Percentiles rank a stretch among this genome's conserved stretches.
These are phyloP conservation scores for Aphis craccivora DNA, from an alignment of 1,140 invertebrate species.

Conservation along the genomic window DNA sequence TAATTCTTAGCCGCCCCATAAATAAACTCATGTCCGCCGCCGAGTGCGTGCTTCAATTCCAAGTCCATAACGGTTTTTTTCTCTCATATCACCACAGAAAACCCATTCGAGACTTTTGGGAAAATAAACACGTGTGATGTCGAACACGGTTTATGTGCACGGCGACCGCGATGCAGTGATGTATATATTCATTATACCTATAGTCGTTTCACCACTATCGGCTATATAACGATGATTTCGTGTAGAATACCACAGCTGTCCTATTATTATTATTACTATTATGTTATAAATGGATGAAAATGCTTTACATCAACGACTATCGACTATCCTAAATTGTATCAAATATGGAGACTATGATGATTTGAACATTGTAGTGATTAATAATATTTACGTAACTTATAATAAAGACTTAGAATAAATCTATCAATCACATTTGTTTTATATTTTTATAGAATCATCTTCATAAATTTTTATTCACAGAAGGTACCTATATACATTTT, in stretches of 20 bases:
- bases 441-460: too few species aligned
- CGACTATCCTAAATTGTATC: not conserved
- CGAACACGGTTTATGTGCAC: slow-evolving; percentile 38
- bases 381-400: too few species aligned
- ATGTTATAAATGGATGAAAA: not conserved
- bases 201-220: not conserved
- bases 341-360: too few species aligned
- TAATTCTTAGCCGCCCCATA: slow-evolving; percentile 57
- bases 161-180: not conserved
- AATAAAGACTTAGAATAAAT: too few species aligned
- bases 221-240: not conserved
- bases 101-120: slow-evolving; percentile 33
- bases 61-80: slow-evolving; percentile 28
- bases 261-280: not conserved
- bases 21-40: slow-evolving; percentile 29
- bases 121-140: slow-evolving; percentile 48
- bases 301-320: not conserved
- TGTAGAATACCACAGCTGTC: not conserved
- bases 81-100: not conserved
- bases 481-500: too few species aligned
- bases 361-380: too few species aligned
- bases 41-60: slow-evolving; percentile 52
- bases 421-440: too few species aligned
- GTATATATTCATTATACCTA: slow-evolving; percentile 4
- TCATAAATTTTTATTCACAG: too few species aligned